Base-by-base conservation (phyloP, 2,797 vertebrate species). In the Discoglossus pictus region DNA sequence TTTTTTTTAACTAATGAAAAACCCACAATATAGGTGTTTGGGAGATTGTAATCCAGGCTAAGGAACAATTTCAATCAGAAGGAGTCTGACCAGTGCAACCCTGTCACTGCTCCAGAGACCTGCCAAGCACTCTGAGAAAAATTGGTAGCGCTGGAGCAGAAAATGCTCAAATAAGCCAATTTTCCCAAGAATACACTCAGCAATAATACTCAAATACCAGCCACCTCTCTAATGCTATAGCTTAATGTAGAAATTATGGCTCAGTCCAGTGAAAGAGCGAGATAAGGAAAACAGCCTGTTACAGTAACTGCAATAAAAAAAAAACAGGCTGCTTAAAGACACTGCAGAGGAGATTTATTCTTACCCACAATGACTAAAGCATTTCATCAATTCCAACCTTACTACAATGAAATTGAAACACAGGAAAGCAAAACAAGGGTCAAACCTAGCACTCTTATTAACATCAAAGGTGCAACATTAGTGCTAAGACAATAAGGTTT, bases 91-190 rank as follows among this genome's bases (percentile, higher is more conserved):
- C 56, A 44, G 27, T 24, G 46, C 39, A 61, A 59, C 47, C 55
- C 47, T 60, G 36, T 46, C 65, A 53, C 65, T 38, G 65, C 65
- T 68, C 65, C 65, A 46, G 65, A 61, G 65, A 68, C 48, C 47
- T 46, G 15, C 13, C 24, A 17, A 27, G 48, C 52, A 40, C 56
- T 11, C 13, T 38, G 56, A 61, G 39, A 46, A 61, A 53, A 68
- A 68, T 61, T 68, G 56, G 65, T 48, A 68, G 46, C 65, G 34
- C 38, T 68, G 58, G 48, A 68, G 65, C 65, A 68, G 56, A 68
- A 68, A 68, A 68, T 42, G 34, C 48, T 68, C 20, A 52, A 17
- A 53, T 68, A 68, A 61, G 47, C 38, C 46, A 58, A 68, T 68
- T 61, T 68, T 61, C 48, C n/a, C 38, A 38, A 27, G 54, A 68